Evolutionary conservation across 2,888 invertebrate species (phyloP), one percentile per base, ranked within the genome.

Genomic region (Yponomeuta cagnagella): DNA sequence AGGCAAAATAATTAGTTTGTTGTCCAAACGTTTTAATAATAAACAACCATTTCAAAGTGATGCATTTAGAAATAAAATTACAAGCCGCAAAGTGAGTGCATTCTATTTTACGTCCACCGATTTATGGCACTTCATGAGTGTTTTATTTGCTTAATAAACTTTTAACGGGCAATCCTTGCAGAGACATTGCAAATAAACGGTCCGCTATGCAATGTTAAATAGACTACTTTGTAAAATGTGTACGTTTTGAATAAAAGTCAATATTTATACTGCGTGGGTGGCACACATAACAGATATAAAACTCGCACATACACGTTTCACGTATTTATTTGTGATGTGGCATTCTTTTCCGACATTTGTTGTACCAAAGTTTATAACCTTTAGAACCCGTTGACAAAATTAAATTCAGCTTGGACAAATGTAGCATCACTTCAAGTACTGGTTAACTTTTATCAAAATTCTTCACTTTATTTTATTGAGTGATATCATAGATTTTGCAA

Each of bases 101-200:
- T 80, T 81, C 82, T 81, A 82, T 85, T 89, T 90, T 85, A 90
- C 84, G 87, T 84, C 79, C 81, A 74, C 75, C 75, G 77, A 77
- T 88, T 89, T 87, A 89, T 84, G 78, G 79, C 79, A 76, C 75
- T 80, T 80, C 83, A 85, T 84, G 82, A 75, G 84, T 84, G 83
- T 88, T 89, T 88, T 87, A 90, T 89, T 87, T 85, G 82, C 82
- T 83, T 85, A 85, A 86, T 82, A 84, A 83, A 82, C 84, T 78
- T 89, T 88, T 88, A 89, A 89, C 87, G 83, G 83, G 77, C 79
- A 80, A 80, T 84, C 81, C 77, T 79, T 83, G 87, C 83, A 84
- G 80, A 80, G 79, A 83, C 81, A 81, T 79, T 77, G 79, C 78
- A 77, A 77, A 78, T 82, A 80, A 80, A 80, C 76, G 76, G 52